Conservation (phyloP, 2,797 vertebrate species). For the Alcedo atthis region DNA sequence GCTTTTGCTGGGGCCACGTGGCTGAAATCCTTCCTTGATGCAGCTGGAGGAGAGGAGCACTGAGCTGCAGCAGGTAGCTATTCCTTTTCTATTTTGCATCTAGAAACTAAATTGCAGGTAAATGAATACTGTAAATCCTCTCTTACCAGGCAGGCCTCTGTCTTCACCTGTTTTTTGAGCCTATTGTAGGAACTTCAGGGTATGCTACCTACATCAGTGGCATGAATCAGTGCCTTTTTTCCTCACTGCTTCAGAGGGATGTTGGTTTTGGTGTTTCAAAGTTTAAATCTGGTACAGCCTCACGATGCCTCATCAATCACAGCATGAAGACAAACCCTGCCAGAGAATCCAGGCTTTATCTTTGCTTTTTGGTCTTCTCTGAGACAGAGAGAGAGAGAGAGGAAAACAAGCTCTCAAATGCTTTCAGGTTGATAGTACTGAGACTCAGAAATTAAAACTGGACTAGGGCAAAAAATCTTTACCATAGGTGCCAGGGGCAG, state of each 20-base stretch:
- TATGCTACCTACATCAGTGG: neutral
- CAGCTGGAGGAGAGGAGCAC: neutral
- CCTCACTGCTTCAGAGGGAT: neutral
- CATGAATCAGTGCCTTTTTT: neutral
- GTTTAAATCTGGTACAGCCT: neutral
- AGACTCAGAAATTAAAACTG: neutral
- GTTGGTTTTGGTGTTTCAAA: neutral
- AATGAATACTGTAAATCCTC: neutral
- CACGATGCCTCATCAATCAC: neutral
- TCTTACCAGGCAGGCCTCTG: neutral
- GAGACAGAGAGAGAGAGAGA: neutral
- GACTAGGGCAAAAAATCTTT: neutral
- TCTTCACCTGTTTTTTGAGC: neutral
- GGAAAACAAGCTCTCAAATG: neutral
- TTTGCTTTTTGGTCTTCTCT: neutral
- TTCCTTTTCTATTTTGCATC: neutral
- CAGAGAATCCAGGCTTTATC: neutral
- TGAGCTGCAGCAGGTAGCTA: neutral
- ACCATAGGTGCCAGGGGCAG: neutral
- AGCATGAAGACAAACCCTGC: neutral
- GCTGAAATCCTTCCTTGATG: neutral
- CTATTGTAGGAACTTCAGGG: neutral
- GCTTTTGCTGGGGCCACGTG: accelerated
- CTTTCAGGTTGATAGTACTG: neutral
- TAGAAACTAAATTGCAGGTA: neutral